These are phyloP conservation scores for Rugalucina vietnamica DNA, from an alignment of 2,888 invertebrate genomes.

Conservation along the genomic window DNA sequence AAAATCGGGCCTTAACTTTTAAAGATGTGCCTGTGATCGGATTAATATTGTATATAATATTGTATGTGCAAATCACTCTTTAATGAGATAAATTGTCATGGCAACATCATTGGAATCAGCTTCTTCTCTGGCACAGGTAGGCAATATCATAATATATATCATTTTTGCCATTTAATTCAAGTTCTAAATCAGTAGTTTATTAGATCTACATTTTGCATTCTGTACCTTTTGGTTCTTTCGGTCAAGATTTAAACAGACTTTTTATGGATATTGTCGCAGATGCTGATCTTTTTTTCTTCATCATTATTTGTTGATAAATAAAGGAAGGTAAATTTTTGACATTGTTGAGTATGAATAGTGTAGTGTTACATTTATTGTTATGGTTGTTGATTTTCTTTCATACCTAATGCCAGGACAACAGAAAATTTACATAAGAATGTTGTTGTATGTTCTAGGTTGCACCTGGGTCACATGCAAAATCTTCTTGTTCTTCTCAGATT, in stretches of 20 bases:
- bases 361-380: neutral
- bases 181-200: too few relatives aligned
- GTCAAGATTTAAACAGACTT: neutral
- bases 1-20: neutral
- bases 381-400: neutral
- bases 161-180: too few relatives aligned
- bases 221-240: neutral
- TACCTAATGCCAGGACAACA: too few relatives aligned
- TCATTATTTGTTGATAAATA: neutral
- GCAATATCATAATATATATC: too few relatives aligned
- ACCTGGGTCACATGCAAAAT: too few relatives aligned
- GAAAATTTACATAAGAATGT: too few relatives aligned
- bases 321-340: neutral
- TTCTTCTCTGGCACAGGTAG: neutral
- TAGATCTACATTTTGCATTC: too few relatives aligned
- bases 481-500: too few relatives aligned
- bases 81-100: neutral
- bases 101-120: neutral
- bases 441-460: too few relatives aligned
- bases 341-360: conserved; percentile 5
- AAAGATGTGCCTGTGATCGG: neutral
- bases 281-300: neutral
- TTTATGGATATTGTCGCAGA: neutral
- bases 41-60: too few relatives aligned
- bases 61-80: neutral